Conservation (phyloP, 2,113 vertebrate genomes). For the Odontophorus gujanensis region DNA sequence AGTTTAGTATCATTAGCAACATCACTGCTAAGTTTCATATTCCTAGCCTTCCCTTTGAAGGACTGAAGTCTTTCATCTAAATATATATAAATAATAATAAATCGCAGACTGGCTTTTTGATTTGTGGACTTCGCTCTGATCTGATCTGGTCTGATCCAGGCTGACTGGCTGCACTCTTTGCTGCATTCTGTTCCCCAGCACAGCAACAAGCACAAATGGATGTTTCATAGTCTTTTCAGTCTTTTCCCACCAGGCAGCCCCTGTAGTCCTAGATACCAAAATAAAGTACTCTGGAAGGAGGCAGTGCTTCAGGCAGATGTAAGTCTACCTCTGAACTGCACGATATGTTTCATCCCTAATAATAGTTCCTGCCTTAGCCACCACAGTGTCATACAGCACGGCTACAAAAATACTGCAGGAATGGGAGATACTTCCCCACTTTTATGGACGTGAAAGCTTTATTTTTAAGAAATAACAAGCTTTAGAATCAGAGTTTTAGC, state of each 20-base stretch:
- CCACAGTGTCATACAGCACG: neutral
- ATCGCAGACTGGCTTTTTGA: neutral
- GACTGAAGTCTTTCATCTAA: neutral
- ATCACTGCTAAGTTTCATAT: neutral
- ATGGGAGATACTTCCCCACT: neutral
- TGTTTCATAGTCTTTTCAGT: neutral
- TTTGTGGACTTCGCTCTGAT: neutral
- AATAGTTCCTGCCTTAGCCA: neutral
- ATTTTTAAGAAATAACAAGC: constrained; percentile 19
- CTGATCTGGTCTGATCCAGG: neutral
- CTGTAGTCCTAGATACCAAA: neutral
- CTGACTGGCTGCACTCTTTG: neutral
- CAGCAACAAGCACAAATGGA: neutral
- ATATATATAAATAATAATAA: neutral
- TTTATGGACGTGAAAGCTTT: neutral
- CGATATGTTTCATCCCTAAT: neutral
- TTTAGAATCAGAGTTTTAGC: neutral
- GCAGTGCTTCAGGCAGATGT: fast-evolving
- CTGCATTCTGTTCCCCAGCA: neutral
- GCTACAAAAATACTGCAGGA: neutral
- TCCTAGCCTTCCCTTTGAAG: neutral
- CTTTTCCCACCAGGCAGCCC: neutral
- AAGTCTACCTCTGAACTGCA: fast-evolving
- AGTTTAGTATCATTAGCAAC: neutral
- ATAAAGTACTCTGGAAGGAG: neutral